A percentile compares a stretch with the other conserved stretches of the same genome.
Conservation (phyloP, 2,113 vertebrate genomes). For the Myotis davidii region DNA sequence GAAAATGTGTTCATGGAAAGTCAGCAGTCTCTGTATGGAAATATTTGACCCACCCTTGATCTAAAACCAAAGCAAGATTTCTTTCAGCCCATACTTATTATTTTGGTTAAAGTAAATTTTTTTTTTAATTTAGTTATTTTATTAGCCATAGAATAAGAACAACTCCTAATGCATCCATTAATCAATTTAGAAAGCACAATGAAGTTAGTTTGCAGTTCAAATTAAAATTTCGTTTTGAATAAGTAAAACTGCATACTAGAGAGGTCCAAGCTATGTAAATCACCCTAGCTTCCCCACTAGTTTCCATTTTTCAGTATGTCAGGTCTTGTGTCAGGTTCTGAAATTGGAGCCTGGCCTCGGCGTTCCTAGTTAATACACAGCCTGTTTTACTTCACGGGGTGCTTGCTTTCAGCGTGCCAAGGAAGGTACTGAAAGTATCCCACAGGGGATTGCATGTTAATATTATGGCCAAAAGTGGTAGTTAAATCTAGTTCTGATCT, state of each 20-base stretch:
- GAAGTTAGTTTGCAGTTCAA: background rate
- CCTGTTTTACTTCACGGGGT: background rate
- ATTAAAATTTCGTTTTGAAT: background rate
- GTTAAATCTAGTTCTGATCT: conserved; percentile 42
- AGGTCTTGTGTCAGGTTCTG: background rate
- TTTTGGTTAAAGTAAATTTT: background rate
- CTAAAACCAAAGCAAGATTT: background rate
- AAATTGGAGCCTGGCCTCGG: background rate
- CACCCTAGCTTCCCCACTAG: too few species aligned
- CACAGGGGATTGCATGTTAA: background rate
- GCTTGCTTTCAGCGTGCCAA: conserved; percentile 6
- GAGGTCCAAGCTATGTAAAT: background rate
- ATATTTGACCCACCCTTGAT: background rate
- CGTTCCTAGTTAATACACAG: background rate
- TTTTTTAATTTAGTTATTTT: background rate
- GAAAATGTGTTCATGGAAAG: background rate
- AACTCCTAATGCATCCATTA: background rate
- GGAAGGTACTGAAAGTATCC: background rate
- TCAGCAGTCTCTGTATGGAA: background rate
- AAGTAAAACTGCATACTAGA: background rate
- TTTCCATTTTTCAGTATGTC: background rate
- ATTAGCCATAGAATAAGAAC: background rate
- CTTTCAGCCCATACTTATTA: background rate
- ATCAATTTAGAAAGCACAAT: background rate
- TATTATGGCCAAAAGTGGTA: background rate